Percentiles rank a stretch among this genome's conserved stretches.
Evolutionary conservation across 2,888 invertebrate genomes (phyloP).

Genomic region (Osedax fenrisi): DNA sequence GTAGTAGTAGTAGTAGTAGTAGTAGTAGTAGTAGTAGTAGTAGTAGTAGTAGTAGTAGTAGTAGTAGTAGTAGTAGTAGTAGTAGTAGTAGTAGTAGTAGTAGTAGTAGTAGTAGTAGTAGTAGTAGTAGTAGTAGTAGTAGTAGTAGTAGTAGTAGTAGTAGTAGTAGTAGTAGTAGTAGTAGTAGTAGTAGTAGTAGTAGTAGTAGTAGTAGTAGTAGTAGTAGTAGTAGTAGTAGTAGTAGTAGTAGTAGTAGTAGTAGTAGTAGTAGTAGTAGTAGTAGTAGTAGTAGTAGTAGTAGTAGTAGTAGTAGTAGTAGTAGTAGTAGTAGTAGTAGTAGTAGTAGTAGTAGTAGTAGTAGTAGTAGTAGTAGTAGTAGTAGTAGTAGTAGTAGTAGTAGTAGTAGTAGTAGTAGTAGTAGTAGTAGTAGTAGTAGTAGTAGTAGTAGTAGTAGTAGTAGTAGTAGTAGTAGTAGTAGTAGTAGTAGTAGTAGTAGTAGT

Average conservation of each 20-base stretch:
- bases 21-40: neutral
- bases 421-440: neutral
- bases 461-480: neutral
- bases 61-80: neutral
- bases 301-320: neutral
- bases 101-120: neutral
- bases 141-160: neutral
- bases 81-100: neutral
- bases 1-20: neutral
- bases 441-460: neutral
- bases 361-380: neutral
- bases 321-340: neutral
- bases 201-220: neutral
- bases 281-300: neutral
- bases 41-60: neutral
- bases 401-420: neutral
- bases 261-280: neutral
- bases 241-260: neutral
- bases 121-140: neutral
- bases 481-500: neutral
- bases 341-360: neutral
- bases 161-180: neutral
- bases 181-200: neutral
- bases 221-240: neutral
- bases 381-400: neutral